Percentiles rank a stretch among this genome's conserved stretches.
phyloP scores from a whole-genome alignment of 2,113 vertebrate genomes.

The Platichthys flesus region DNA sequence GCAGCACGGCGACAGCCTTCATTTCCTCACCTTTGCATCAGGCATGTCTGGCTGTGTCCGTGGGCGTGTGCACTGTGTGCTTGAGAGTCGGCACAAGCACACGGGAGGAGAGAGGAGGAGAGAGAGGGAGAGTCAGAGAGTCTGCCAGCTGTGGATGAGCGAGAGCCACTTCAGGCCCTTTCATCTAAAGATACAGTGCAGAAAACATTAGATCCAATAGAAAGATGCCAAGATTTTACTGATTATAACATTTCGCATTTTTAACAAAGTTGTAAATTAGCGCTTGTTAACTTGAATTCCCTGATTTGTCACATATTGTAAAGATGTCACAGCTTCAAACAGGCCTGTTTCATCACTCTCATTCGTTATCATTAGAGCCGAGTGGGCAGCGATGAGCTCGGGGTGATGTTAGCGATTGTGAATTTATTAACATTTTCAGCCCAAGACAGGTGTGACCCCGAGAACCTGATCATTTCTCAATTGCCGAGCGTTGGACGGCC shows the following conservation, averaged over 20 bases:
- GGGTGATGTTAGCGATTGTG: neutral
- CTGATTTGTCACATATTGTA: too few species aligned
- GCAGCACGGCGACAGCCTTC: conserved; percentile 43
- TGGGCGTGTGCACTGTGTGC: neutral
- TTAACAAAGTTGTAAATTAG: neutral
- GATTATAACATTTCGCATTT: neutral
- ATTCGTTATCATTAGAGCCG: neutral
- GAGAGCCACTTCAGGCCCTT: neutral
- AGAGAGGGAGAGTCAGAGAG: too few species aligned
- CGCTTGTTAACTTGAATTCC: neutral
- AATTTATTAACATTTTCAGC: conserved; percentile 17
- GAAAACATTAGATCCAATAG: neutral
- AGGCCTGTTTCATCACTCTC: neutral
- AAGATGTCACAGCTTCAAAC: neutral
- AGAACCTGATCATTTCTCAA: conserved; percentile 22
- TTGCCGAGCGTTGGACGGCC: conserved; percentile 4
- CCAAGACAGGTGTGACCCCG: conserved; percentile 22
- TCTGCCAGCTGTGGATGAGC: neutral
- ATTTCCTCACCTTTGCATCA: conserved; percentile 69
- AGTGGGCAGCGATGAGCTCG: neutral
- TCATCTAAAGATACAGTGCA: neutral
- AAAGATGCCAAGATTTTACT: neutral
- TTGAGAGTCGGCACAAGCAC: neutral
- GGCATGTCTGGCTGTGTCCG: conserved; percentile 41
- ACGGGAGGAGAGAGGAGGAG: neutral